Evolutionary conservation across 2,888 invertebrate genomes (phyloP).

Genomic region (Drosophila algonquin): DNA sequence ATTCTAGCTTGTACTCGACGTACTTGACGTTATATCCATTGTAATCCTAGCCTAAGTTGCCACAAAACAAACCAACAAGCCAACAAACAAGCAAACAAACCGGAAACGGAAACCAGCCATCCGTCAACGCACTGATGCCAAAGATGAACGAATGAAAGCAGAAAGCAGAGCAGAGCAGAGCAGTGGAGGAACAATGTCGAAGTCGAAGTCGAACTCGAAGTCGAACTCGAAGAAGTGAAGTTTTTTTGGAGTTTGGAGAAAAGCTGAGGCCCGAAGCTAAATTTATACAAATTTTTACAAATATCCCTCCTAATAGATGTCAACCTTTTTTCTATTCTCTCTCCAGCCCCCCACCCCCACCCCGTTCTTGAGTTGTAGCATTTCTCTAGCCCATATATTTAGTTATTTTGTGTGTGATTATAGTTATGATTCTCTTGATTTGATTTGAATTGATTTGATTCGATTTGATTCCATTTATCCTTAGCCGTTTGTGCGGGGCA

Average conservation of each 20-base stretch:
- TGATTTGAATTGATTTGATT: constrained; percentile 55
- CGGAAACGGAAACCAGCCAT: constrained; percentile 19
- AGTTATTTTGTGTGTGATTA: constrained; percentile 47
- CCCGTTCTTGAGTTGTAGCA: constrained; percentile 33
- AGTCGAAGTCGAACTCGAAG: too few relatives aligned
- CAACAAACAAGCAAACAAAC: constrained; percentile 22
- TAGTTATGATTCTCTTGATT: constrained; percentile 13
- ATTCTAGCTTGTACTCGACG: constrained; percentile 21
- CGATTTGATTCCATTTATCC: constrained; percentile 27
- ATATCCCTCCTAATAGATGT: constrained; percentile 33
- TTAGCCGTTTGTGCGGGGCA: constrained; percentile 50
- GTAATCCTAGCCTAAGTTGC: constrained; percentile 52
- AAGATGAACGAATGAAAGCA: constrained; percentile 61
- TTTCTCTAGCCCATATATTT: constrained; percentile 32
- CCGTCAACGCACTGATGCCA: constrained; percentile 53
- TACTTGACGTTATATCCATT: constrained; percentile 47
- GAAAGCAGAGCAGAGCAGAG: constrained; percentile 14
- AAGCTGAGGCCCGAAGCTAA: constrained; percentile 32
- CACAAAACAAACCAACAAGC: constrained; percentile 27
- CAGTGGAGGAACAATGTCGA: neutral
- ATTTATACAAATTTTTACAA: constrained; percentile 30
- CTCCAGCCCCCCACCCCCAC: neutral
- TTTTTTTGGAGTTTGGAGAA: neutral
- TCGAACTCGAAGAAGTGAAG: constrained; percentile 3
- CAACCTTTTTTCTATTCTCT: constrained; percentile 33